Evolutionary conservation across 2,113 vertebrate genomes (phyloP).

Genomic region (Tragelaphus scriptus): DNA sequence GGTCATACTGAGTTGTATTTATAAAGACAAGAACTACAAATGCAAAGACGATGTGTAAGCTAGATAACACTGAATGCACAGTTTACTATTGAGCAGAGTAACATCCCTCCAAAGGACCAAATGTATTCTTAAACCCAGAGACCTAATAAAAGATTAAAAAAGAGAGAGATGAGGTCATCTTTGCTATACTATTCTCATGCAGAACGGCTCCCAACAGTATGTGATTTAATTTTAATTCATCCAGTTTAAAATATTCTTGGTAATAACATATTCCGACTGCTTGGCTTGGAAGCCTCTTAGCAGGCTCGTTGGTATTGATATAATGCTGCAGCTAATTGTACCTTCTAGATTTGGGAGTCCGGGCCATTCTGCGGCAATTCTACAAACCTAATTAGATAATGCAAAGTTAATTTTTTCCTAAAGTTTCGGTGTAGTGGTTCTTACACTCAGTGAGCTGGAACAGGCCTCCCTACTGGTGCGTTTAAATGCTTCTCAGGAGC

Average conservation of each 20-base stretch:
- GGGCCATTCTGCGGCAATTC: slow-evolving; percentile 44
- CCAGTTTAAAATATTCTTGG: slow-evolving; percentile 59
- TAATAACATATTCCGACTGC: slow-evolving; percentile 64
- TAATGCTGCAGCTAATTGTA: slow-evolving; percentile 59
- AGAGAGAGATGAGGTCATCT: slow-evolving; percentile 43
- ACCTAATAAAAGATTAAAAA: slow-evolving; percentile 41
- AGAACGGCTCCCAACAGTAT: slow-evolving; percentile 49
- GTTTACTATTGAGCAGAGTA: not conserved
- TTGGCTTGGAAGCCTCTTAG: slow-evolving; percentile 59
- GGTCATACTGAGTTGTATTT: not conserved
- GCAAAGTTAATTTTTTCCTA: slow-evolving; percentile 63
- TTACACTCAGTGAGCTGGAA: slow-evolving; percentile 31
- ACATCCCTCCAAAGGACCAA: not conserved
- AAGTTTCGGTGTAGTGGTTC: slow-evolving; percentile 36
- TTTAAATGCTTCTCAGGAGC: slow-evolving; percentile 54
- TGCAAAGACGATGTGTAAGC: slow-evolving; percentile 8
- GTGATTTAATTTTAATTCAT: slow-evolving; percentile 68
- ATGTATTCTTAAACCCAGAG: slow-evolving; percentile 1
- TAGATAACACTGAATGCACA: not conserved
- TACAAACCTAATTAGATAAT: slow-evolving; percentile 63
- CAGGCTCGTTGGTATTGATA: slow-evolving; percentile 58
- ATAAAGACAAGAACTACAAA: slow-evolving; percentile 1
- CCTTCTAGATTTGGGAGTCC: slow-evolving; percentile 61
- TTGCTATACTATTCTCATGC: not conserved
- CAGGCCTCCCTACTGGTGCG: slow-evolving; percentile 41